Evolutionary conservation across 2,113 vertebrate genomes (phyloP).

Genomic region (Poeciliopsis turrubarensis): DNA sequence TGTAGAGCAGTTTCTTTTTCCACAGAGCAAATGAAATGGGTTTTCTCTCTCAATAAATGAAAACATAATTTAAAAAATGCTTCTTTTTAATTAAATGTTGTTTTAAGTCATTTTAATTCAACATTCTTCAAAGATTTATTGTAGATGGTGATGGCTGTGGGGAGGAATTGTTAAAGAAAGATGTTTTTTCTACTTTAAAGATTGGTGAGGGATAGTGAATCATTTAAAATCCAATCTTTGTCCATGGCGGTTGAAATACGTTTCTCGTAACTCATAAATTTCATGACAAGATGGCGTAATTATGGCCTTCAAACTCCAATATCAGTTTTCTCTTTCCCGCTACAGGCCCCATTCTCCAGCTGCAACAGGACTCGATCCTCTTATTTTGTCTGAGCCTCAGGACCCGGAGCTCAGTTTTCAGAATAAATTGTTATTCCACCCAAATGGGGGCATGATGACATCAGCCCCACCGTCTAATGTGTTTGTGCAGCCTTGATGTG

Average conservation of each 20-base stretch:
- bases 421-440: slow-evolving; percentile 48
- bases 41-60: not conserved
- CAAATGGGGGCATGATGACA: slow-evolving; percentile 55
- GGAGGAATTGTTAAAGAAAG: not conserved
- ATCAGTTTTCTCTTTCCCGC: slow-evolving; percentile 38
- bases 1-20: not conserved
- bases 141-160: too few relatives aligned
- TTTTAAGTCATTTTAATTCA: too few relatives aligned
- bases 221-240: not conserved
- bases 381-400: slow-evolving; percentile 60
- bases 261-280: slow-evolving; percentile 10
- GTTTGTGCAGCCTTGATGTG: slow-evolving; percentile 11
- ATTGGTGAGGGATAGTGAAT: not conserved
- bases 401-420: slow-evolving; percentile 67
- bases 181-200: not conserved
- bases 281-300: not conserved
- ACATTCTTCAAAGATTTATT: too few relatives aligned
- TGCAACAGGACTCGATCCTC: slow-evolving; percentile 20
- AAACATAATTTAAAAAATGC: not conserved
- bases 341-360: not conserved
- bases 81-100: not conserved
- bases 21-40: not conserved
- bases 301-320: slow-evolving; percentile 11
- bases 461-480: slow-evolving; percentile 41
- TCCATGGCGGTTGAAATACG: not conserved